Percentiles rank a stretch among this genome's conserved stretches.
Evolutionary conservation across 2,888 invertebrate genomes (phyloP).

Genomic region (Macropis europaea): DNA sequence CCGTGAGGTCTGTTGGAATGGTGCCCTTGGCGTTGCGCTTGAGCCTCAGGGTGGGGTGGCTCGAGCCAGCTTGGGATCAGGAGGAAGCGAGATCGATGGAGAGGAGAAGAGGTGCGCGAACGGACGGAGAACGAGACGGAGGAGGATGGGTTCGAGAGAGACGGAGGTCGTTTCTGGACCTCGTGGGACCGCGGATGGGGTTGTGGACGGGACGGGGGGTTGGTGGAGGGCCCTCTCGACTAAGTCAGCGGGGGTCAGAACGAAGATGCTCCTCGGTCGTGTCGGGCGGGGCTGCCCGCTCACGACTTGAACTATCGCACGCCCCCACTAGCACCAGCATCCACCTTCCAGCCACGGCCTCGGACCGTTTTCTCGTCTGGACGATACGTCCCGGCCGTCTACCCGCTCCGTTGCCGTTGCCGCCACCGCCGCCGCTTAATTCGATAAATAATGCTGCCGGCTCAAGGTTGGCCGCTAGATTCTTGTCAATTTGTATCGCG

Average conservation of each 20-base stretch:
- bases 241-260: slow-evolving; percentile 79
- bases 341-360: slow-evolving; percentile 71
- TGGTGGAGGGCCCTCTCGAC: slow-evolving; percentile 63
- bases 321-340: slow-evolving; percentile 80
- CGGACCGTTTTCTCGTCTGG: slow-evolving; percentile 70
- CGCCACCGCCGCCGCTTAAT: slow-evolving; percentile 66
- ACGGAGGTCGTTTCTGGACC: slow-evolving; percentile 51
- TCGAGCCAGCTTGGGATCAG: slow-evolving; percentile 23
- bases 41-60: slow-evolving; percentile 67
- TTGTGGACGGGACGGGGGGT: slow-evolving; percentile 54
- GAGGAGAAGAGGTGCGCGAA: background rate
- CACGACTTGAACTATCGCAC: slow-evolving; percentile 84
- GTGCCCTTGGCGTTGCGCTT: slow-evolving; percentile 68
- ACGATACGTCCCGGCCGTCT: slow-evolving; percentile 60
- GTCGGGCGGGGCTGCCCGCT: slow-evolving; percentile 80
- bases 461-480: slow-evolving; percentile 63
- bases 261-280: slow-evolving; percentile 79
- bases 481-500: slow-evolving; percentile 54
- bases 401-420: slow-evolving; percentile 61
- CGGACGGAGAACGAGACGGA: slow-evolving; percentile 41
- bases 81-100: slow-evolving; percentile 39
- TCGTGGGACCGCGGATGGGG: slow-evolving; percentile 65
- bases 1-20: slow-evolving; percentile 52
- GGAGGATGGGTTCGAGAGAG: slow-evolving; percentile 43
- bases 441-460: slow-evolving; percentile 68